Evolutionary conservation across 2,113 vertebrate genomes (phyloP).

Genomic region (Campylorhamphus procurvoides): DNA sequence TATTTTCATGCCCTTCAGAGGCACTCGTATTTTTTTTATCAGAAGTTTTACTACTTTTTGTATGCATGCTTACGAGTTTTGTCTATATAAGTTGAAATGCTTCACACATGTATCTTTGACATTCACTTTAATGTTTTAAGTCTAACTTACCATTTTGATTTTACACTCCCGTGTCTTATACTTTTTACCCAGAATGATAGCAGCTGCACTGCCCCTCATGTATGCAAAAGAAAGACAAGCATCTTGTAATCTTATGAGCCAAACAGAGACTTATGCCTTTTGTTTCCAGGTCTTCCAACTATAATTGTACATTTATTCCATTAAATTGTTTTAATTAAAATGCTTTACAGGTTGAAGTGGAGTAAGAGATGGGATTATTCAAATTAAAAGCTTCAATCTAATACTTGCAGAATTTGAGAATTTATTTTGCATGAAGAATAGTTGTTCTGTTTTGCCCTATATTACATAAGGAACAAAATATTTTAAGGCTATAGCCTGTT

Average conservation of each 20-base stretch:
- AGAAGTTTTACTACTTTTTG: neutral
- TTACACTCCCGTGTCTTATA: neutral
- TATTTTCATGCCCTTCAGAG: conserved; percentile 4
- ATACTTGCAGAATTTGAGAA: too few species aligned
- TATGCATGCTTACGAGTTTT: neutral
- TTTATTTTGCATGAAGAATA: neutral
- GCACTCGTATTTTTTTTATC: neutral
- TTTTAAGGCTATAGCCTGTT: neutral
- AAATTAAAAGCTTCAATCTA: neutral
- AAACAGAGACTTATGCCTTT: neutral
- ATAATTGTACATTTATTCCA: neutral
- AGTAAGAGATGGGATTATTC: neutral
- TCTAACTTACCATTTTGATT: neutral
- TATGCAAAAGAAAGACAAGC: neutral
- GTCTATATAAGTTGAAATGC: neutral
- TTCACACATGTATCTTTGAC: neutral
- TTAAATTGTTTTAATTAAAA: neutral
- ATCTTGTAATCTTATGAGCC: neutral
- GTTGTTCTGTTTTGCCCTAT: neutral
- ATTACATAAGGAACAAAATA: neutral
- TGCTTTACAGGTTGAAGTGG: neutral
- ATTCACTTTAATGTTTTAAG: neutral
- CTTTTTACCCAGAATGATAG: neutral
- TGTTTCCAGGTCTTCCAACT: neutral
- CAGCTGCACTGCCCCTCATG: neutral